Base-by-base conservation (phyloP, 2,888 invertebrate species). In the Gymnocheta viridis region DNA sequence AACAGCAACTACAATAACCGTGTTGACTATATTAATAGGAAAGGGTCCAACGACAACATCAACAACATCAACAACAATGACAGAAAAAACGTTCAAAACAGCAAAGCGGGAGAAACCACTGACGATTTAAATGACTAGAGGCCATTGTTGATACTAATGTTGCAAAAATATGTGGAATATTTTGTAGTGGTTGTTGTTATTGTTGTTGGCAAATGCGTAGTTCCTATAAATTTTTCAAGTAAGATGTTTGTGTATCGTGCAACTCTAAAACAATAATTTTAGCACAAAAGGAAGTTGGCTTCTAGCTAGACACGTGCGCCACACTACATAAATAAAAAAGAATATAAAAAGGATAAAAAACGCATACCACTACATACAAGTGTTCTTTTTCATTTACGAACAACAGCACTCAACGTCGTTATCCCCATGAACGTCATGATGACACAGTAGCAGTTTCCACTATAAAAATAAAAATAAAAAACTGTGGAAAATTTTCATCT, bases 221-320 rank as follows among this genome's bases (percentile, higher is more conserved):
- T 80, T 69, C 38, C 70, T 58, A 51, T 51, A 38, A 24, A 44
- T 47, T 54, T 64, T 64, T 38, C 38, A 44, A 62, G 44, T 70
- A 41, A 54, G 44, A 24, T 22, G 41, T 62, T 60, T 38, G 9
- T 49, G 27, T 32, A 62, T 19, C 51, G 10, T 67, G 17, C 41
- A 67, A 51, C 44, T 80, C 32, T 38, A 73, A 73, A 73, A 80
- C 41, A 80, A 80, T 73, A 80, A 67, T 66, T 82, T 56, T 38
- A 64, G 35, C 67, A 49, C n/a, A 70, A 74, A 58, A 58, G 81
- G 85, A 82, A 79, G 82, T 82, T 70, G 66, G 66, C 74, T 85
- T 62, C 32, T 19, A 82, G 81, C 73, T 69, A 82, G 73, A 76
- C 82, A 76, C 79, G 78, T 79, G 78, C 73, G 56, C 70, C 82